phyloP scores from a whole-genome alignment of 1,140 invertebrate species.

The Drosophila carrolli region DNA sequence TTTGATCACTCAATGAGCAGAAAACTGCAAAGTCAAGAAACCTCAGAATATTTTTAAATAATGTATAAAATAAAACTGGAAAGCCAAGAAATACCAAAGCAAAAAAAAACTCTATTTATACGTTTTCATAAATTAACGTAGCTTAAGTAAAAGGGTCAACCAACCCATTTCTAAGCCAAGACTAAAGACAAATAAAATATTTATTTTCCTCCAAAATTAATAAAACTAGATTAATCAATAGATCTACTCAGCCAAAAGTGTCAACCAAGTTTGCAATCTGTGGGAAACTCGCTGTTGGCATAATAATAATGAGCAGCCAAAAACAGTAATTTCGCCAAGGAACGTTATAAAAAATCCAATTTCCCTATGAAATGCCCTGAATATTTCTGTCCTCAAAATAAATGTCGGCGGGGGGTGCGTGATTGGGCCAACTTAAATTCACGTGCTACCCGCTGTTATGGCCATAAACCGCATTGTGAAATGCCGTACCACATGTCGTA shows the following conservation, averaged over 20 bases:
- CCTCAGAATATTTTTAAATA: background rate
- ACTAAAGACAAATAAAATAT: too few relatives aligned
- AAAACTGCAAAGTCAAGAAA: too few relatives aligned
- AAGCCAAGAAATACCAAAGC: too few relatives aligned
- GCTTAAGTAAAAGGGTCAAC: too few relatives aligned
- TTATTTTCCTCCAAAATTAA: too few relatives aligned
- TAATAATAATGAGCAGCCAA: slow-evolving; percentile 11
- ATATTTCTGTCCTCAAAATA: slow-evolving; percentile 24
- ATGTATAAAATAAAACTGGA: too few relatives aligned
- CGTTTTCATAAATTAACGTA: too few relatives aligned
- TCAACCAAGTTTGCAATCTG: background rate
- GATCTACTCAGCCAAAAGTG: background rate
- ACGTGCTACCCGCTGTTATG: slow-evolving; percentile 52
- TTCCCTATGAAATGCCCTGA: slow-evolving; percentile 32
- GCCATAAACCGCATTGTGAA: slow-evolving; percentile 56
- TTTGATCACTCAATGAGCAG: slow-evolving; percentile 1
- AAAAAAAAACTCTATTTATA: too few relatives aligned
- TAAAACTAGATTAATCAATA: background rate
- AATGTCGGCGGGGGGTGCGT: slow-evolving; percentile 39
- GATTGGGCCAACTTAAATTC: slow-evolving; percentile 58
- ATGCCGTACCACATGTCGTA: slow-evolving; percentile 55
- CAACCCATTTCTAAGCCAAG: too few relatives aligned
- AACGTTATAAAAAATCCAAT: slow-evolving; percentile 44
- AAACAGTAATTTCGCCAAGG: slow-evolving; percentile 6
- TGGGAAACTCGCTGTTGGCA: background rate